Base-by-base conservation (phyloP, 2,797 vertebrate species). In the Falco rusticolus region DNA sequence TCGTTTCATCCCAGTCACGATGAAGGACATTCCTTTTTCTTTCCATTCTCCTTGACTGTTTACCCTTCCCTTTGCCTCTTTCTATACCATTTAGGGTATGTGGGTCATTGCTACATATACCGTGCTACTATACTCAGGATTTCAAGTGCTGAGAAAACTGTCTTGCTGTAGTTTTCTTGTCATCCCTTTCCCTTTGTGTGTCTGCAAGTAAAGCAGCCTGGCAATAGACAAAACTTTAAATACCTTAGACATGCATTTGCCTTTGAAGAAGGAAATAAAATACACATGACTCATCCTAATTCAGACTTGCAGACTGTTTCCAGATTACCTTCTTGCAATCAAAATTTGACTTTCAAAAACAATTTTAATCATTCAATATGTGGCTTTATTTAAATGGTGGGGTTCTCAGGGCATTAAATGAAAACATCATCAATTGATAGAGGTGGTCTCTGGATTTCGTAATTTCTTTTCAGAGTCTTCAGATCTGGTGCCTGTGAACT, bases 251-350 rank as follows among this genome's bases (percentile, higher is more conserved):
- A 59, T 80, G 66, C 69, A 84, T 94, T 94, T 94, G 69, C 77
- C 93, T 94, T 93, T 97, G 94, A 95, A 94, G 83, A 89, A 90
- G 47, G 66, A 90, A 93, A 79, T 93, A 90, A 94, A 94, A 87
- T 87, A 91, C 91, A 70, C 56, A 50, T 94, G 90, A 93, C 24
- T 94, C 71, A 93, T 87, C 77, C 80, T 74, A 90, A 89, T 87
- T 93, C 84, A 92, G 63, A 93, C 54, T 90, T 5, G 1, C 9
- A 93, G 63, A 34, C 63, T 70, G 54, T 51, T 94, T 94, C 77
- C 74, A 87, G 47, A 84, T 94, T 89, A 91, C 75, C 14, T 77
- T 91, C n/a, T 80, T 79, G 74, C 59, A 86, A 81, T 86, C 53
- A 93, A 81, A 93, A 70, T 76, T 51, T 82, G 47, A 91, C 74